Percentiles rank a stretch among this genome's conserved stretches.
These are phyloP conservation scores for Eristalis tenax DNA, from an alignment of 2,888 invertebrate species.

Conservation along the genomic window DNA sequence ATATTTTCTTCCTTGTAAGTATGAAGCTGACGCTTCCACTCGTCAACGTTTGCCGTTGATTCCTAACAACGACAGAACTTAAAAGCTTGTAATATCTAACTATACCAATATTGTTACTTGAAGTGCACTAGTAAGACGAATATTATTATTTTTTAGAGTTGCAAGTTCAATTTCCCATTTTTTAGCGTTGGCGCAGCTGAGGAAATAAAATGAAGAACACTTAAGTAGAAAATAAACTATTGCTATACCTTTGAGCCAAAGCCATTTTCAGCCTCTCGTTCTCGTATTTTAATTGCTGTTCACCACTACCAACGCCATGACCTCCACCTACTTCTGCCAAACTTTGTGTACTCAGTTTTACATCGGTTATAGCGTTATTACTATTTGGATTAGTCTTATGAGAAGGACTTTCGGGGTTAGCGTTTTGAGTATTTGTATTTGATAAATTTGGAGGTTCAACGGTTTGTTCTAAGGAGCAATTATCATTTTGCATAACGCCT, in stretches of 20 bases:
- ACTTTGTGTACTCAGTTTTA: constrained; percentile 56
- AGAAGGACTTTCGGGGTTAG: constrained; percentile 81
- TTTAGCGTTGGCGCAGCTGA: constrained; percentile 97
- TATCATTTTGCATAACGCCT: constrained; percentile 83
- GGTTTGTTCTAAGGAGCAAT: constrained; percentile 81
- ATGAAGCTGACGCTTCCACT: constrained; percentile 98
- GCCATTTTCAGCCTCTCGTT: constrained; percentile 98
- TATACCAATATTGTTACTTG: constrained; percentile 82
- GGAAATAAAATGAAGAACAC: constrained; percentile 67
- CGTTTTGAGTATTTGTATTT: constrained; percentile 83
- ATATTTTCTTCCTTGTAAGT: constrained; percentile 95
- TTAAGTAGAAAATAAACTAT: not conserved
- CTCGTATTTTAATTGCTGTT: constrained; percentile 97
- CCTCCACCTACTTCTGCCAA: constrained; percentile 73
- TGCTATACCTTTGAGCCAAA: constrained; percentile 91
- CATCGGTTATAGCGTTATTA: constrained; percentile 46
- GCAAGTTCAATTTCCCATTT: constrained; percentile 99
- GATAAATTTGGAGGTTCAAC: constrained; percentile 83
- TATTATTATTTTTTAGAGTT: constrained; percentile 97
- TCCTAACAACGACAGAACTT: constrained; percentile 78
- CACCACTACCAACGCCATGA: constrained; percentile 78
- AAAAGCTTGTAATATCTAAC: not conserved
- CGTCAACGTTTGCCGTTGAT: constrained; percentile 98
- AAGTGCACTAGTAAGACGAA: constrained; percentile 95
- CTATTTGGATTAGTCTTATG: constrained; percentile 78